Percentiles rank a stretch among this genome's conserved stretches.
These are phyloP conservation scores for Argyresthia albistria DNA, from an alignment of 2,888 invertebrate species.

Conservation along the genomic window DNA sequence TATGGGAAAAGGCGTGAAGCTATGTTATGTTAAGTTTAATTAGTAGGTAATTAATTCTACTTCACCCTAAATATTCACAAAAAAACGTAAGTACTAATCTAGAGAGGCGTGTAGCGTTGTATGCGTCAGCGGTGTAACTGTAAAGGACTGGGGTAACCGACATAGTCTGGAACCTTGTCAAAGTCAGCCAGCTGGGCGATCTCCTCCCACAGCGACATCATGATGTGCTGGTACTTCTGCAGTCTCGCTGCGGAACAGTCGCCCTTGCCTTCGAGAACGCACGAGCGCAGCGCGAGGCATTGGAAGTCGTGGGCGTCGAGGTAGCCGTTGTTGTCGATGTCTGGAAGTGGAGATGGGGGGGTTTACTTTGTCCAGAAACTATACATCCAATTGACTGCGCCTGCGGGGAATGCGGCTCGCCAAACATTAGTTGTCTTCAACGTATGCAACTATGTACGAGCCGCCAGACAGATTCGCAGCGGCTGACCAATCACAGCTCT, in stretches of 20 bases:
- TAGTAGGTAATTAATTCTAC: no score
- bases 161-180: conserved; percentile 81
- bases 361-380: no score
- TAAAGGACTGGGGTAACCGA: conserved; percentile 46
- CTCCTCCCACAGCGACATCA: conserved; percentile 89
- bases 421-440: no score
- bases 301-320: conserved; percentile 87
- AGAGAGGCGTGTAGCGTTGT: conserved; percentile 12
- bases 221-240: conserved; percentile 86
- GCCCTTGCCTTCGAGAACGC: conserved; percentile 87
- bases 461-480: no score
- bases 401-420: no score
- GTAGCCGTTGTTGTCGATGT: conserved; percentile 89
- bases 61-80: no score
- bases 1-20: no score
- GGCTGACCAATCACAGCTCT: no score
- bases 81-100: background rate
- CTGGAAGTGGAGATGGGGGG: conserved; percentile 46
- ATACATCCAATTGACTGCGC: no score
- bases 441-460: no score
- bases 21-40: no score
- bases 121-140: conserved; percentile 22
- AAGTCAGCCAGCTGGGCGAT: conserved; percentile 89
- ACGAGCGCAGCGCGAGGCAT: conserved; percentile 85
- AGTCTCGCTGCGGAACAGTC: conserved; percentile 80